Percentiles rank a stretch among this genome's conserved stretches.
Evolutionary conservation across 2,888 invertebrate genomes (phyloP).

Genomic region (Idaea biselata): DNA sequence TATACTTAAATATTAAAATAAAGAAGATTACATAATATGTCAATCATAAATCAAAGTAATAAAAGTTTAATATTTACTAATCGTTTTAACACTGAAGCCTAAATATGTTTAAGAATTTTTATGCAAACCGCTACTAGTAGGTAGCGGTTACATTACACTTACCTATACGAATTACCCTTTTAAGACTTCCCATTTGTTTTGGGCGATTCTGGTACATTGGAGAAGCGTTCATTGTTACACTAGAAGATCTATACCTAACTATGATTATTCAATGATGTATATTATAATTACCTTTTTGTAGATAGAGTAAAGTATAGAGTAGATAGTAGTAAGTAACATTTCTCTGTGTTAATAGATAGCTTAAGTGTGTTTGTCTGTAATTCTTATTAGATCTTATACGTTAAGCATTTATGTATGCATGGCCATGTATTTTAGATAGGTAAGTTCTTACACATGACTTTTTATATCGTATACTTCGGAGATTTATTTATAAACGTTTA

Average conservation of each 20-base stretch:
- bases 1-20: no score
- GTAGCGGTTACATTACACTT: no score
- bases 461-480: background rate
- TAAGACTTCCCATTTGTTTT: background rate
- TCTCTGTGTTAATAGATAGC: background rate
- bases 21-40: no score
- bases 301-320: background rate
- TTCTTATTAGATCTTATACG: background rate
- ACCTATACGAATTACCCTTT: background rate
- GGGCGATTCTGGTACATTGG: background rate
- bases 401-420: constrained; percentile 4
- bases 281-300: background rate
- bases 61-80: no score
- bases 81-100: no score
- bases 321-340: background rate
- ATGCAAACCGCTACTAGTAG: no score
- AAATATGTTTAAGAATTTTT: no score
- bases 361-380: background rate
- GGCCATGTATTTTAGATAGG: constrained; percentile 1
- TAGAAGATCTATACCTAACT: background rate
- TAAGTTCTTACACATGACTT: background rate
- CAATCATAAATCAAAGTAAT: no score
- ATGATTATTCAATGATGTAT: background rate
- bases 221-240: background rate
- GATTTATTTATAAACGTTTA: no score